Conservation (phyloP, 2,888 invertebrate species). For the Zhuqinia jingwanae region DNA sequence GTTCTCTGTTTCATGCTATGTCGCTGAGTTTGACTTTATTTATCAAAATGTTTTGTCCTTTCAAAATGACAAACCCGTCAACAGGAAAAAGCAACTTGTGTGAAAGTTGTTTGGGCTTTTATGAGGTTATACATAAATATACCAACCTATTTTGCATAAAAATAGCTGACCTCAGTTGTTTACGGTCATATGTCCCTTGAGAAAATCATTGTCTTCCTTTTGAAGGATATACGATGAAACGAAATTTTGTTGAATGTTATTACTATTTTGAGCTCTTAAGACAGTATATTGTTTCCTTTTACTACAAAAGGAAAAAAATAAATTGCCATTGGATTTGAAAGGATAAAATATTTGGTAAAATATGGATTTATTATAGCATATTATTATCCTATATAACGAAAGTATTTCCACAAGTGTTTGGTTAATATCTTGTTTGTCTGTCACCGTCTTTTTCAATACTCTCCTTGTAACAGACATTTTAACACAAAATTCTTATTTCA, state of each 20-base stretch:
- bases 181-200: not conserved
- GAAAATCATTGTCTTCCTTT: not conserved
- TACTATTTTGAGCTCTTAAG: not conserved
- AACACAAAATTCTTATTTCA: too few species aligned
- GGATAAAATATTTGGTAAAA: too few species aligned
- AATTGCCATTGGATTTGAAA: not conserved
- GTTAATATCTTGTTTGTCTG: too few species aligned
- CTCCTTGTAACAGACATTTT: too few species aligned
- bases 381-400: too few species aligned
- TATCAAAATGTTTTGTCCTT: not conserved
- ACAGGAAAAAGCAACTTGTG: not conserved
- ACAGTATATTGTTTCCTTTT: not conserved
- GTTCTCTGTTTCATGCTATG: too few species aligned
- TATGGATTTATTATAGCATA: too few species aligned
- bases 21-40: too few species aligned
- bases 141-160: not conserved
- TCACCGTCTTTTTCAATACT: too few species aligned
- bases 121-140: not conserved
- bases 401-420: too few species aligned
- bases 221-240: not conserved
- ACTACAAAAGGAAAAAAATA: not conserved
- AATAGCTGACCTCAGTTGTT: constrained; percentile 16
- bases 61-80: not conserved
- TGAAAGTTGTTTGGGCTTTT: not conserved
- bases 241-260: constrained; percentile 12